Evolutionary conservation across 2,888 invertebrate genomes (phyloP), one percentile per base, ranked within the genome.

Genomic region (Drosophila meridiana): DNA sequence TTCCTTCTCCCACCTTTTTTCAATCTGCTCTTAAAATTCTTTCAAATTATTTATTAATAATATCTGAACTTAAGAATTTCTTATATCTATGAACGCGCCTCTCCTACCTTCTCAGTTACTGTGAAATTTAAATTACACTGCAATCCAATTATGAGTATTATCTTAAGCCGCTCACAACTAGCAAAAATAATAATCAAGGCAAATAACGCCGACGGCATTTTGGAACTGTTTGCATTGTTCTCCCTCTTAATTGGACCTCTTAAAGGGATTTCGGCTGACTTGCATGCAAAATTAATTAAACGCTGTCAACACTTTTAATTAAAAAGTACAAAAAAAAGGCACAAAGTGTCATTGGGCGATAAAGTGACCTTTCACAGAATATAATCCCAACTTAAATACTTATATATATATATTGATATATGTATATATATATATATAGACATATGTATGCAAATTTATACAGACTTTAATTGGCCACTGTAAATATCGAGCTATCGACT

Each of bases 161-260:
- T 69, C 77, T 58, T 26, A 50, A 55, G 52, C 14, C 28, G 8
- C 38, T 40, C 26, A 20, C 38, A 42, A 64, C 34, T 45, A 28
- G 58, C 32, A 53, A 58, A 65, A 43, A 53, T 78, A 68, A 73
- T 77, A 73, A 73, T 77, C 60, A 77, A 56, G 60, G n/a, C 43
- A 34, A 62, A 53, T 20, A 75, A 52, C 3, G 71, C 78, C 36
- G n/a, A 53, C 45, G 73, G 73, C 59, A 32, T 8, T 62, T 52
- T 14, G 47, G 13, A 59, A 62, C 56, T 28, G 68, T 74, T 74
- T 64, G 64, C 68, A 80, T 69, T 78, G 60, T 73, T 67, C 58
- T 57, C 42, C 55, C 55, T 73, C 83, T 84, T 89, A 84, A 84
- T 84, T 84, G 87, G 69, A 40, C 61, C 64, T 63, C 75, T 80